phyloP scores from a whole-genome alignment of 2,113 vertebrate genomes.

The Apistogramma diplotaenia region DNA sequence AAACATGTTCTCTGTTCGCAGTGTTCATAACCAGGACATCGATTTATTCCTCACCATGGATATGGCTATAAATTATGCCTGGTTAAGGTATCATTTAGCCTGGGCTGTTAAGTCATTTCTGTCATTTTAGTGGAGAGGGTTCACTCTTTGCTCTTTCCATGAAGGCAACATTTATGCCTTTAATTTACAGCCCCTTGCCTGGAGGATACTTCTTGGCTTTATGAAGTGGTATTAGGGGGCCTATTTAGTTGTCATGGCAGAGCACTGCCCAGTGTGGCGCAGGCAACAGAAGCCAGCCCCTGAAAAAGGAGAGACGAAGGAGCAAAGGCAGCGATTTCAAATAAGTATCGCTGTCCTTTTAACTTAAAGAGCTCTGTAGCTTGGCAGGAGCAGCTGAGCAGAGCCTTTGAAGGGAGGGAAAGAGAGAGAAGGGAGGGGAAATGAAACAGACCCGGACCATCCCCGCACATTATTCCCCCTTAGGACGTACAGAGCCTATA shows the following conservation, averaged over 20 bases:
- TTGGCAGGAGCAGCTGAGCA: constrained; percentile 76
- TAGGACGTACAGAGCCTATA: constrained; percentile 73
- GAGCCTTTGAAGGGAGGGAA: constrained; percentile 73
- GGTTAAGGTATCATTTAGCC: constrained; percentile 75
- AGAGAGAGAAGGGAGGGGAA: constrained; percentile 65
- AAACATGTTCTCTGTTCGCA: constrained; percentile 33
- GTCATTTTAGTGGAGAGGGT: constrained; percentile 74
- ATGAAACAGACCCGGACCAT: constrained; percentile 72
- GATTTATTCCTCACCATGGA: constrained; percentile 70
- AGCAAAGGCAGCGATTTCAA: constrained; percentile 76
- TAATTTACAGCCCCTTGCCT: constrained; percentile 79
- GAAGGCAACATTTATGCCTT: constrained; percentile 78
- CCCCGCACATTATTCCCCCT: constrained; percentile 77
- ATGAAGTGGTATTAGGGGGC: constrained; percentile 80
- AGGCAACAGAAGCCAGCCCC: constrained; percentile 69
- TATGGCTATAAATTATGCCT: constrained; percentile 71
- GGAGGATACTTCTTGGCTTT: constrained; percentile 76
- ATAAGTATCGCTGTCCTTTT: constrained; percentile 79
- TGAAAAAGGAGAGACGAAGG: constrained; percentile 66
- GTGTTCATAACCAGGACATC: constrained; percentile 51
- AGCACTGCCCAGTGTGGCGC: constrained; percentile 71
- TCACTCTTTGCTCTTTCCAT: constrained; percentile 71
- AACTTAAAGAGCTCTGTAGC: constrained; percentile 80
- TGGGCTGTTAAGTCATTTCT: constrained; percentile 68
- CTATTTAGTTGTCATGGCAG: constrained; percentile 80